Evolutionary conservation across 2,888 invertebrate genomes (phyloP).

Genomic region (Microctonus aethiopoides): DNA sequence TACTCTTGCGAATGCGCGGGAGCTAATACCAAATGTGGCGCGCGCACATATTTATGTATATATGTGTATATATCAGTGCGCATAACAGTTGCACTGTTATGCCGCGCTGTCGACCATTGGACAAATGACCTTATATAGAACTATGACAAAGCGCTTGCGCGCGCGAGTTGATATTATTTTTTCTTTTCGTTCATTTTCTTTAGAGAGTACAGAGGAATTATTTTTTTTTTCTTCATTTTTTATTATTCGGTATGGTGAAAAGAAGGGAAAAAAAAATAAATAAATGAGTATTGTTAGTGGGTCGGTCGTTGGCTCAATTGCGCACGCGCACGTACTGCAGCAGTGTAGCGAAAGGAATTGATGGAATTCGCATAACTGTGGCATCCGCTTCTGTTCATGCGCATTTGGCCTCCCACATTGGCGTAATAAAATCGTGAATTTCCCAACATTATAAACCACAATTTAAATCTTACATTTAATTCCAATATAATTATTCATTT

Average conservation of each 20-base stretch:
- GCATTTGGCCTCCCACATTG: slow-evolving; percentile 32
- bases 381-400: slow-evolving; percentile 40
- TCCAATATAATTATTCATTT: background rate
- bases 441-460: background rate
- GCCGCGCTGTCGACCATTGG: slow-evolving; percentile 31
- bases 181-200: background rate
- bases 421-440: background rate
- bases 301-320: slow-evolving; percentile 20
- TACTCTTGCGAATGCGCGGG: background rate
- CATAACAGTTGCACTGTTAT: slow-evolving; percentile 3
- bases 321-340: slow-evolving; percentile 42
- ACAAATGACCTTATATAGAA: slow-evolving; percentile 53
- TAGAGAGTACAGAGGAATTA: too few species aligned
- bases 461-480: background rate
- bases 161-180: slow-evolving; percentile 2
- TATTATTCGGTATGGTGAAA: too few species aligned
- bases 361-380: slow-evolving; percentile 45
- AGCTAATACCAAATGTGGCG: slow-evolving; percentile 12
- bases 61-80: background rate
- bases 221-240: too few species aligned
- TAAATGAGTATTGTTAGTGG: slow-evolving; percentile 33
- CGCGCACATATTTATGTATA: background rate
- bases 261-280: background rate
- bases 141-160: slow-evolving; percentile 1
- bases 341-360: slow-evolving; percentile 50